Conservation (phyloP, 35 echinoderm and acorn worm genomes). For the Apostichopus japonicus region DNA sequence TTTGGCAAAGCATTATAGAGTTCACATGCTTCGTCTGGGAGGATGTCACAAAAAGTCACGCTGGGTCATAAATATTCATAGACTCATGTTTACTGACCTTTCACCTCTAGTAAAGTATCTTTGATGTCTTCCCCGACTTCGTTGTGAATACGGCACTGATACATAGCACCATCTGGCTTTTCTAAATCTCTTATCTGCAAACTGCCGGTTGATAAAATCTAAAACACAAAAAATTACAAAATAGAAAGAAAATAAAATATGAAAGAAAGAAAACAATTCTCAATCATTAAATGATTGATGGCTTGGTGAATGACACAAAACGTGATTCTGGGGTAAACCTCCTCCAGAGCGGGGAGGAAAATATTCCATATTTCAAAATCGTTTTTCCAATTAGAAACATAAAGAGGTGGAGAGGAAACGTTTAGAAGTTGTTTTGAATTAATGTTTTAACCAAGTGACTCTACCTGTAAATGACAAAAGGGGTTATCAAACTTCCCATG, state of each 20-base stretch:
- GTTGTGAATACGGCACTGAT: slow-evolving; percentile 77
- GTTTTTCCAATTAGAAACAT: not conserved
- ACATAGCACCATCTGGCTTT: slow-evolving; percentile 74
- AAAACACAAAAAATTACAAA: not conserved
- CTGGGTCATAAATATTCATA: too few relatives aligned
- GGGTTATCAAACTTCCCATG: too few relatives aligned
- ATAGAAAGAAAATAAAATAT: not conserved
- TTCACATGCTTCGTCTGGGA: too few relatives aligned
- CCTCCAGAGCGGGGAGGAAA: not conserved
- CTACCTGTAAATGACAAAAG: too few relatives aligned
- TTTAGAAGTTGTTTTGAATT: not conserved
- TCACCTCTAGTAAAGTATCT: slow-evolving; percentile 76
- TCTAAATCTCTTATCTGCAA: slow-evolving; percentile 62
- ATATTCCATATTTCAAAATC: not conserved
- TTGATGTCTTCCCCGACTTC: slow-evolving; percentile 77
- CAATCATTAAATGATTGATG: slow-evolving; percentile 8
- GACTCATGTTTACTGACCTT: slow-evolving; percentile 50
- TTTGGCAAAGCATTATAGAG: too few relatives aligned
- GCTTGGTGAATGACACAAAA: not conserved
- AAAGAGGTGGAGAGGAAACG: not conserved
- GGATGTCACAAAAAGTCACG: too few relatives aligned
- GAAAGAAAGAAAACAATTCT: not conserved
- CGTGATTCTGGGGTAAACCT: not conserved
- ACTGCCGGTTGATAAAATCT: slow-evolving; percentile 75
- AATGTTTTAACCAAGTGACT: too few relatives aligned